phyloP scores from a whole-genome alignment of 2,113 vertebrate species.

The Scolopax mira region DNA sequence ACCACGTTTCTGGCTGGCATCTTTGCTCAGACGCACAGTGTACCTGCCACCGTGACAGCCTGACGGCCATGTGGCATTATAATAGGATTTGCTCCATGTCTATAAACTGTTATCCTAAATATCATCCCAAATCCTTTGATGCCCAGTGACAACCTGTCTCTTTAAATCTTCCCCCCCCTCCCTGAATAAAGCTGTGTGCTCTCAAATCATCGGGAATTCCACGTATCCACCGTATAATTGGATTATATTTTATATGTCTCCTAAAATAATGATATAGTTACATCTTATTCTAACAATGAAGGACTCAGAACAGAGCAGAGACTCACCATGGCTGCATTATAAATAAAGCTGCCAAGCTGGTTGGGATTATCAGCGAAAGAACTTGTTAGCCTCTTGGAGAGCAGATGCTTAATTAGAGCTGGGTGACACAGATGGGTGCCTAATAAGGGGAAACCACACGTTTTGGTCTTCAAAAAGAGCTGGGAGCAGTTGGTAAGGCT shows the following conservation, averaged over 20 bases:
- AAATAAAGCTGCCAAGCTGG: conserved; percentile 66
- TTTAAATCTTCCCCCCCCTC: conserved; percentile 30
- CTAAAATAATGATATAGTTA: conserved; percentile 60
- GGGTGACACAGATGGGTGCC: conserved; percentile 57
- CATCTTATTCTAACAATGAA: conserved; percentile 40
- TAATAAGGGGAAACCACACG: conserved; percentile 20
- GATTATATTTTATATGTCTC: conserved; percentile 62
- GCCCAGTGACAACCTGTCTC: conserved; percentile 61
- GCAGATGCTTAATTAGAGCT: conserved; percentile 68
- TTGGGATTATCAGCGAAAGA: conserved; percentile 61
- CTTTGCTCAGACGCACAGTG: neutral
- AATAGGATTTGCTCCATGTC: conserved; percentile 68
- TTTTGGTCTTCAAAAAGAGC: conserved; percentile 10
- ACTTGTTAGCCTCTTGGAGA: conserved; percentile 67
- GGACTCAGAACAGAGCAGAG: neutral
- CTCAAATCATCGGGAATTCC: conserved; percentile 30
- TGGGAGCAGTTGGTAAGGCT: neutral
- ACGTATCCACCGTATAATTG: conserved; percentile 39
- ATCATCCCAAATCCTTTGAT: conserved; percentile 65
- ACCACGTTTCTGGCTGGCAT: neutral
- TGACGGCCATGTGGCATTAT: conserved; percentile 55
- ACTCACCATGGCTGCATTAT: neutral
- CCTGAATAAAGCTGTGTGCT: neutral
- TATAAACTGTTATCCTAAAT: conserved; percentile 68
- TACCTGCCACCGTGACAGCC: conserved; percentile 49